A percentile compares a stretch with the other conserved stretches of the same genome.
Evolutionary conservation across 2,888 invertebrate species (phyloP).

Genomic region (Drosophila limbata): DNA sequence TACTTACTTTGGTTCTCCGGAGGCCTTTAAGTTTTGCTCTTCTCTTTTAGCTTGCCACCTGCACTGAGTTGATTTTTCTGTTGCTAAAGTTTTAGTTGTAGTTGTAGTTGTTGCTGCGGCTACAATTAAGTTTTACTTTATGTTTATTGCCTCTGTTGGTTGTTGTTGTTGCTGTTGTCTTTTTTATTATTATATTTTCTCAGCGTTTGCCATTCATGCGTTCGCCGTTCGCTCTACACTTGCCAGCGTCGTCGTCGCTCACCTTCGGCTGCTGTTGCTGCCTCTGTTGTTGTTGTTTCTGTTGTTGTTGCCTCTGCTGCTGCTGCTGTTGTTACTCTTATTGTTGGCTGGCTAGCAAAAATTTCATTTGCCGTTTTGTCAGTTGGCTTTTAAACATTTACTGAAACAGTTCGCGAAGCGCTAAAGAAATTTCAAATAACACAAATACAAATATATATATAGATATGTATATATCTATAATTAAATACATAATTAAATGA

Average conservation of each 20-base stretch:
- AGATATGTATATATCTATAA: constrained; percentile 22
- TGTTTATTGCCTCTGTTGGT: constrained; percentile 61
- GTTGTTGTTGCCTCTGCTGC: constrained; percentile 14
- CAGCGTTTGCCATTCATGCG: constrained; percentile 61
- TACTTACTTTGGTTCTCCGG: constrained; percentile 25
- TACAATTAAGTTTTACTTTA: constrained; percentile 78
- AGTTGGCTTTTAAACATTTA: constrained; percentile 84
- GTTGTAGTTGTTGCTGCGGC: constrained; percentile 45
- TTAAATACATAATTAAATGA: constrained; percentile 41
- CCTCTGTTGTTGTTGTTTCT: neutral
- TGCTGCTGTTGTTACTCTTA: constrained; percentile 32
- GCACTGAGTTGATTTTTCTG: constrained; percentile 35
- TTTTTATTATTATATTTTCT: constrained; percentile 50
- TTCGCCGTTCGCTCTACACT: constrained; percentile 61
- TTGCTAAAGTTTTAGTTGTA: constrained; percentile 13
- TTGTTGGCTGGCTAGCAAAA: constrained; percentile 57
- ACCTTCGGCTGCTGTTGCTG: constrained; percentile 56
- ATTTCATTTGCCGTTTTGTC: constrained; percentile 74
- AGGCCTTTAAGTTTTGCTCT: constrained; percentile 61
- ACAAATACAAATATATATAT: constrained; percentile 14
- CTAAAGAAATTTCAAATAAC: constrained; percentile 41
- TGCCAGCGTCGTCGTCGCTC: constrained; percentile 62
- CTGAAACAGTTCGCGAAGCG: constrained; percentile 81
- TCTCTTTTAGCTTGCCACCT: constrained; percentile 39
- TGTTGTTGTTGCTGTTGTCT: constrained; percentile 35